Evolutionary conservation across 2,888 invertebrate species (phyloP).

Genomic region (Leptopilina drosophilae): DNA sequence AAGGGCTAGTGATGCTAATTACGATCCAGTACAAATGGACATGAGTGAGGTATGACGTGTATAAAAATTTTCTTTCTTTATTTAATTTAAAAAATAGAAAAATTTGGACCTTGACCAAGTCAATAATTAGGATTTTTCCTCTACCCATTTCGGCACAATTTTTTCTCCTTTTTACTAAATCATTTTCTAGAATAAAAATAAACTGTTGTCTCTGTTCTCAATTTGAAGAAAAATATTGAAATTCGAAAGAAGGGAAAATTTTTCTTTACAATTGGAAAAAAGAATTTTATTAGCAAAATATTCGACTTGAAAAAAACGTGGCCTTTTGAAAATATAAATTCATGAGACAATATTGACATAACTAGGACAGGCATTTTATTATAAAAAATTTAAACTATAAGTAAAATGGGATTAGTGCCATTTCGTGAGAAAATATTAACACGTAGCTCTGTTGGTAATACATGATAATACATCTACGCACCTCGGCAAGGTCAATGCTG

Average conservation of each 20-base stretch:
- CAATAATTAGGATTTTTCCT: slow-evolving; percentile 48
- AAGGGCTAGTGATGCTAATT: slow-evolving; percentile 82
- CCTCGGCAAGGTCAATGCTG: slow-evolving; percentile 77
- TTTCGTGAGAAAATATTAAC: slow-evolving; percentile 77
- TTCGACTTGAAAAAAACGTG: slow-evolving; percentile 42
- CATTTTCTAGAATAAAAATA: too few species aligned
- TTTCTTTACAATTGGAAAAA: background rate
- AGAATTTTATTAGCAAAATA: too few species aligned
- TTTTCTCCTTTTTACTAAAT: too few species aligned
- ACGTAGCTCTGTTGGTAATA: slow-evolving; percentile 78
- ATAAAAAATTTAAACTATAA: slow-evolving; percentile 67
- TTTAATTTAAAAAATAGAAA: background rate
- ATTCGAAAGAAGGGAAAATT: too few species aligned
- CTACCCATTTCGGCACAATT: slow-evolving; percentile 7
- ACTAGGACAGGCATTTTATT: slow-evolving; percentile 53
- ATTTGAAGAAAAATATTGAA: too few species aligned
- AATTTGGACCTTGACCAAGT: slow-evolving; percentile 57
- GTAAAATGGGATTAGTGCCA: slow-evolving; percentile 75
- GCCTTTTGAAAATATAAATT: slow-evolving; percentile 41
- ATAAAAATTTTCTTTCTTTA: background rate
- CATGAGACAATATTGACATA: slow-evolving; percentile 42
- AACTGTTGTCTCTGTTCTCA: too few species aligned
- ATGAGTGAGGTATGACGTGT: slow-evolving; percentile 83
- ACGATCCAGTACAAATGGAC: slow-evolving; percentile 88
- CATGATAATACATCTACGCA: slow-evolving; percentile 77